Evolutionary conservation across 2,113 vertebrate genomes (phyloP).

Genomic region (Urocolius indicus): DNA sequence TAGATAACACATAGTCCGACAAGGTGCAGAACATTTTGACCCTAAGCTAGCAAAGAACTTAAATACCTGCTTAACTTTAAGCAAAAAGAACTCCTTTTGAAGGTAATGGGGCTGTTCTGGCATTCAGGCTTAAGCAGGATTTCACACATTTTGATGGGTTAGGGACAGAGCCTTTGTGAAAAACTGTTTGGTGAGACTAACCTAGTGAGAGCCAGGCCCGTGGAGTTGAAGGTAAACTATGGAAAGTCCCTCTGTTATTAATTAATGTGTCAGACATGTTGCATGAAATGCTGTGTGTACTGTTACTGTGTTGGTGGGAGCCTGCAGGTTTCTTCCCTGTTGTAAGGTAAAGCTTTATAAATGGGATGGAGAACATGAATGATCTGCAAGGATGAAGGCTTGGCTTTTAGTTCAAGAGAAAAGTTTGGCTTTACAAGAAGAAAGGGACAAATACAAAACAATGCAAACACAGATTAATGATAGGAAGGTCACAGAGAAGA

Average conservation of each 20-base stretch:
- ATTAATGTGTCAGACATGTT: neutral
- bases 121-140: slow-evolving; percentile 13
- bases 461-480: neutral
- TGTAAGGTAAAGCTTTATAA: neutral
- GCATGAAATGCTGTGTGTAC: neutral
- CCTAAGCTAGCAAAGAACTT: slow-evolving; percentile 50
- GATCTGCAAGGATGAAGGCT: neutral
- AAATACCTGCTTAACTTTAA: slow-evolving; percentile 48
- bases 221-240: neutral
- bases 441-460: neutral
- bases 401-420: neutral
- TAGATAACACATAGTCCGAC: slow-evolving; percentile 48
- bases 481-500: neutral
- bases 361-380: neutral
- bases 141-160: neutral
- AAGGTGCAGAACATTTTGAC: slow-evolving; percentile 55
- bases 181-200: neutral
- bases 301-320: neutral
- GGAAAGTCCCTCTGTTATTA: neutral
- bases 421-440: neutral
- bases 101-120: slow-evolving; percentile 16
- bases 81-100: slow-evolving; percentile 28
- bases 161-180: neutral
- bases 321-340: neutral
- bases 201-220: neutral